Conservation (phyloP, 1,140 invertebrate species). For the Mercenaria mercenaria region DNA sequence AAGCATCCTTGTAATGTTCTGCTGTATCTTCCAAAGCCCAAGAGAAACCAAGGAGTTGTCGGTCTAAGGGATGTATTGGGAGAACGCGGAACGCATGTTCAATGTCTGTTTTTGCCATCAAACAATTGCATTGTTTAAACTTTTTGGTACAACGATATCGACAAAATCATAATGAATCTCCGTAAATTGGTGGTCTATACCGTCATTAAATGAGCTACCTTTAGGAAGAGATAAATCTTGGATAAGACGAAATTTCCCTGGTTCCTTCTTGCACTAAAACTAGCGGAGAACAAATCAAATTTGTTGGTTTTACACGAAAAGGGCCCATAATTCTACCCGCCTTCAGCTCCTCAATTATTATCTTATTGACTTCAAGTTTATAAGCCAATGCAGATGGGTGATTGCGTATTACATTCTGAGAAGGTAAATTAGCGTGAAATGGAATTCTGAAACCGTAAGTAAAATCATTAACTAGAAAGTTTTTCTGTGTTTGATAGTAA, state of each 20-base stretch:
- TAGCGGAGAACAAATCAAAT: constrained; percentile 25
- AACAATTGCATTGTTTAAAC: too few relatives aligned
- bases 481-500: background rate
- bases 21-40: background rate
- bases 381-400: constrained; percentile 1
- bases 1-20: constrained; percentile 32
- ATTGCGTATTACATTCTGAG: background rate
- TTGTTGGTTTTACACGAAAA: background rate
- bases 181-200: too few relatives aligned
- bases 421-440: background rate
- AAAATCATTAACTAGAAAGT: background rate
- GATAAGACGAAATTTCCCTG: too few relatives aligned
- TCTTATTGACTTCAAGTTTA: background rate
- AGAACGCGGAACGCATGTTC: too few relatives aligned
- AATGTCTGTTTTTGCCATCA: too few relatives aligned
- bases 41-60: too few relatives aligned
- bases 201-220: background rate
- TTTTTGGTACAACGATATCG: constrained; percentile 31
- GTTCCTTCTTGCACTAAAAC: constrained; percentile 4
- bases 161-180: too few relatives aligned
- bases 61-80: too few relatives aligned
- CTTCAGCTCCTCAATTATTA: too few relatives aligned
- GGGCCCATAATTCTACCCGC: background rate
- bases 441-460: background rate
- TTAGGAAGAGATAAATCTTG: constrained; percentile 17